Evolutionary conservation across 1,140 invertebrate species (phyloP).

Genomic region (Ectropis grisescens): DNA sequence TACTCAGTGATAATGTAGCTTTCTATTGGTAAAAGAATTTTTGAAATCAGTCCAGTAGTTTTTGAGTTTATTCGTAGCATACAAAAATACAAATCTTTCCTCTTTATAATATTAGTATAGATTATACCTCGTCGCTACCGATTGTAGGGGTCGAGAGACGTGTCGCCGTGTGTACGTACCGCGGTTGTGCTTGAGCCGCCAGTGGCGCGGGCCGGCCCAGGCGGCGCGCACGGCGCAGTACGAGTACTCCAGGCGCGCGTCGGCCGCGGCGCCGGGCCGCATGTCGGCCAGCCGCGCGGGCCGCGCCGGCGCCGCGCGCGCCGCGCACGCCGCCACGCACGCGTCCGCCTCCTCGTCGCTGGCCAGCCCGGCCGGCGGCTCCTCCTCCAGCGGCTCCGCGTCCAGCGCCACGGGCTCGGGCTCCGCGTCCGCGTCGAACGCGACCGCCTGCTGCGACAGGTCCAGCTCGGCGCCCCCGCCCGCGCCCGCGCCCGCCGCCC

Average conservation of each 20-base stretch:
- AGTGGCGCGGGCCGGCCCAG: constrained; percentile 84
- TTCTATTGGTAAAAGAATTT: no score
- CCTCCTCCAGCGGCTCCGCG: constrained; percentile 44
- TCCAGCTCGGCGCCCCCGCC: constrained; percentile 67
- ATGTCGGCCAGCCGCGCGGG: constrained; percentile 71
- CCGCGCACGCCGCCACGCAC: constrained; percentile 45
- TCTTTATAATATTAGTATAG: no score
- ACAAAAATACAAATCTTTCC: no score
- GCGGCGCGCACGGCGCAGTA: constrained; percentile 74
- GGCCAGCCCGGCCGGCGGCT: constrained; percentile 50
- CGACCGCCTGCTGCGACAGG: constrained; percentile 6
- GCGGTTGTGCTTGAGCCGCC: constrained; percentile 75
- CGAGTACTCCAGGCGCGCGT: constrained; percentile 76
- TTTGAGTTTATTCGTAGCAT: no score
- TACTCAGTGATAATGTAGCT: no score
- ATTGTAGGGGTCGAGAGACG: no score
- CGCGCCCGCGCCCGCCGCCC: constrained; percentile 61
- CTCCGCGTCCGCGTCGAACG: constrained; percentile 65
- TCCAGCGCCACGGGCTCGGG: constrained; percentile 63
- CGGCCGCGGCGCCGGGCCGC: constrained; percentile 52
- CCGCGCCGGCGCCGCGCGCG: constrained; percentile 80
- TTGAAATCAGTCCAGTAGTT: no score
- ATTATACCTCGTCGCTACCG: no score
- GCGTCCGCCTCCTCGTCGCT: constrained; percentile 63
- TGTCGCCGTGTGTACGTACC: no score